Percentiles rank a stretch among this genome's conserved stretches.
Evolutionary conservation across 2,797 vertebrate species (phyloP).

Genomic region (Protosalanx chinensis): DNA sequence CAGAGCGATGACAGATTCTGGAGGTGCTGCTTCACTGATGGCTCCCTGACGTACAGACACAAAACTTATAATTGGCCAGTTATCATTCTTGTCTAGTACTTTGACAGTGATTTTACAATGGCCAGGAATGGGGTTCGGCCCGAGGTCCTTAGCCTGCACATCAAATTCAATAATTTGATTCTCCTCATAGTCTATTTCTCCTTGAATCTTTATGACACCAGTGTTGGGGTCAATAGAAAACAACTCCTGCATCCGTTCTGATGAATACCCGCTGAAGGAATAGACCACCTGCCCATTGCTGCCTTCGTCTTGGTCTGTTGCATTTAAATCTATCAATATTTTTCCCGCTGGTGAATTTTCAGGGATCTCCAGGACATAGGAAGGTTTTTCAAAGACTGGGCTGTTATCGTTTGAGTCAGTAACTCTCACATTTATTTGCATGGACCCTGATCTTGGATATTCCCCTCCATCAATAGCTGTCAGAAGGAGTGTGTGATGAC

Average conservation of each 20-base stretch:
- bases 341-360: slow-evolving; percentile 91
- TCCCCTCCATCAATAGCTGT: slow-evolving; percentile 94
- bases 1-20: slow-evolving; percentile 93
- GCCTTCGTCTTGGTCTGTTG: slow-evolving; percentile 94
- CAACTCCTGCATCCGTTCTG: slow-evolving; percentile 90
- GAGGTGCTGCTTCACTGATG: slow-evolving; percentile 93
- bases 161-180: slow-evolving; percentile 94
- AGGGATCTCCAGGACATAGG: slow-evolving; percentile 89
- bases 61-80: slow-evolving; percentile 92
- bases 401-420: slow-evolving; percentile 99
- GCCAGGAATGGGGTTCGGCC: slow-evolving; percentile 95
- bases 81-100: slow-evolving; percentile 95
- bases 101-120: slow-evolving; percentile 97
- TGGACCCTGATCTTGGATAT: slow-evolving; percentile 91
- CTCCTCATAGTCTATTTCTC: slow-evolving; percentile 95
- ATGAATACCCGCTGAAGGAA: slow-evolving; percentile 92
- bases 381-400: slow-evolving; percentile 91
- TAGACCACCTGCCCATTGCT: slow-evolving; percentile 95
- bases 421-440: slow-evolving; percentile 96
- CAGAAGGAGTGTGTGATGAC: slow-evolving; percentile 92
- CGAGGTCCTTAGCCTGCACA: slow-evolving; percentile 94
- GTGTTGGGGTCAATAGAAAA: slow-evolving; percentile 95
- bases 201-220: slow-evolving; percentile 91
- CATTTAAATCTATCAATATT: slow-evolving; percentile 91
- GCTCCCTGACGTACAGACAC: slow-evolving; percentile 96